Conservation (phyloP, 2,113 vertebrate genomes). For the Pachypanchax playfairii region DNA sequence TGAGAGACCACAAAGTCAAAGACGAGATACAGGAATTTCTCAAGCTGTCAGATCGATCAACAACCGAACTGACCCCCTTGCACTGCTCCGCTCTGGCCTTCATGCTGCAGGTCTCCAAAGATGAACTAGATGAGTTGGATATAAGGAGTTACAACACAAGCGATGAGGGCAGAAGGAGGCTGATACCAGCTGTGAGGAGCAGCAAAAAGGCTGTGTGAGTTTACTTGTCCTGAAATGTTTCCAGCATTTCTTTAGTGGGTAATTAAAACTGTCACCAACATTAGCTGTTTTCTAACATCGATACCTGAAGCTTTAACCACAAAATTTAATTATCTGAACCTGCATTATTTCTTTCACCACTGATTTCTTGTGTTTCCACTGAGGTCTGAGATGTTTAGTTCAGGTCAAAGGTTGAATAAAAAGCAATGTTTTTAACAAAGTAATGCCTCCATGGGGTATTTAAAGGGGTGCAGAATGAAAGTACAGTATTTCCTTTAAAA, state of each 20-base stretch:
- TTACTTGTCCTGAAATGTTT: neutral
- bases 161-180: slow-evolving; percentile 48
- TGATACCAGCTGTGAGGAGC: slow-evolving; percentile 65
- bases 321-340: too few species aligned
- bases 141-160: slow-evolving; percentile 61
- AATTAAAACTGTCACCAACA: too few species aligned
- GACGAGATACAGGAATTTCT: slow-evolving; percentile 62
- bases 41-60: neutral
- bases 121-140: slow-evolving; percentile 43
- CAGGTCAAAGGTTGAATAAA: too few species aligned
- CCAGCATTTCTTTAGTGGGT: neutral
- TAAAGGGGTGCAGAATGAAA: too few species aligned
- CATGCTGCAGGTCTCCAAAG: slow-evolving; percentile 54
- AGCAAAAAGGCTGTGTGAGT: slow-evolving; percentile 65
- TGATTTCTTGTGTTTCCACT: too few species aligned
- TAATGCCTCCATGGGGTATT: too few species aligned
- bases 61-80: slow-evolving; percentile 12
- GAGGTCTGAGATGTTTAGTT: too few species aligned
- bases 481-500: too few species aligned
- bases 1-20: slow-evolving; percentile 65
- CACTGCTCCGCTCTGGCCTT: slow-evolving; percentile 69
- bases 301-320: too few species aligned
- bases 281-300: too few species aligned
- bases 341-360: too few species aligned
- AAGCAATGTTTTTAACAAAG: too few species aligned